A percentile compares a stretch with the other conserved stretches of the same genome.
phyloP scores from a whole-genome alignment of 1,140 invertebrate genomes.

The Megalonaias nervosa region DNA sequence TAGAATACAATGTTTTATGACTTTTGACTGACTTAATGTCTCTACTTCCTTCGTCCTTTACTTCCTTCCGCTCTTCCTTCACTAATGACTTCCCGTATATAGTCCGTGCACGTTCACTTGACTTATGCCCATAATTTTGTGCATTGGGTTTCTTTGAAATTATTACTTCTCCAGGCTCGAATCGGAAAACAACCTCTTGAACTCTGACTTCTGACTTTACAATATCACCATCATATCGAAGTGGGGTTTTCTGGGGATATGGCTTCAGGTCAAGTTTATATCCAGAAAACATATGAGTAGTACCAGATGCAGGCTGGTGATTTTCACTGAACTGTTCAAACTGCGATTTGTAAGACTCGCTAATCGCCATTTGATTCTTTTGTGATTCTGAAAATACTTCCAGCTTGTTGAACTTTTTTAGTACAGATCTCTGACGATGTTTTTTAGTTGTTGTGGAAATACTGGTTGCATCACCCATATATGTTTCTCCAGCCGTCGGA shows the following conservation, averaged over 20 bases:
- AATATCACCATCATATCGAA: background rate
- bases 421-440: constrained; percentile 9
- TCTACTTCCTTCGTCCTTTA: background rate
- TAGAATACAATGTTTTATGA: constrained; percentile 13
- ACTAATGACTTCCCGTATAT: constrained; percentile 23
- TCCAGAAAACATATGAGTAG: background rate
- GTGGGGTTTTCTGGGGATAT: background rate
- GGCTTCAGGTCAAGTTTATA: constrained; percentile 10
- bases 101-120: constrained; percentile 23
- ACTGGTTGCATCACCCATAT: constrained; percentile 17
- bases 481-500: constrained; percentile 18
- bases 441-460: constrained; percentile 6
- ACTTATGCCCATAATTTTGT: background rate
- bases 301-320: background rate
- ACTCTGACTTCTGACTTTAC: background rate
- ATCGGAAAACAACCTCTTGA: constrained; percentile 25
- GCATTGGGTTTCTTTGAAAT: constrained; percentile 3
- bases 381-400: constrained; percentile 30
- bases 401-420: constrained; percentile 29
- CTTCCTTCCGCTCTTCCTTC: background rate
- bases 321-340: too few species aligned
- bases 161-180: constrained; percentile 31
- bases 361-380: background rate
- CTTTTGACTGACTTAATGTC: constrained; percentile 2
- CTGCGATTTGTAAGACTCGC: background rate